Base-by-base conservation (phyloP, 2,113 vertebrate genomes). In the Acrocephalus arundinaceus region DNA sequence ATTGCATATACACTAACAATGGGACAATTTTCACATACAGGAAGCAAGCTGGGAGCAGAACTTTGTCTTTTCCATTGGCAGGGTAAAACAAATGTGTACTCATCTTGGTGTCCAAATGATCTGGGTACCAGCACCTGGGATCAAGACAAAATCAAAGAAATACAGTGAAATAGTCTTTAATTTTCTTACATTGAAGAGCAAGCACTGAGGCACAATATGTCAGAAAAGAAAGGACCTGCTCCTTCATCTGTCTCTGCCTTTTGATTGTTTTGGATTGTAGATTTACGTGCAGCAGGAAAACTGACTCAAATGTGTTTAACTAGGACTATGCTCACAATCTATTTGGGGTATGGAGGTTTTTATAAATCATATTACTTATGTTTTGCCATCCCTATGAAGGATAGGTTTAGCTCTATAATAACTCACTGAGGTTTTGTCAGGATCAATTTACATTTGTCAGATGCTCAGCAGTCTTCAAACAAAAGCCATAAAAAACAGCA, bases 401-500 rank as follows among this genome's bases (percentile, higher is more conserved):
- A 90, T 62, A 58, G 57, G 73, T 92, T 93, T 89, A 85, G 68
- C 66, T 87, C 57, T n/a, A 6, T 72, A 85, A 89, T 94, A 94
- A 94, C 7, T 93, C 73, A 84, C 7, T 41, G 79, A 80, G 49
- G n/a, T 92, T 97, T 96, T 89, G 72, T 92, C 79, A 92, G 73
- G 70, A 93, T 90, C 92, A 68, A 90, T 92, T 95, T 89, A 87
- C 61, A 46, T 95, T 90, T 94, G 85, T 96, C 93, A 90, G 83
- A 93, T 61, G 23, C 68, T 92, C 67, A 87, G 46, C 58, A 87
- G 84, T 85, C 83, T 93, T 93, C 89, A 90, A 63, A 89, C 63
- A 96, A 91, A 91, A 89, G 49, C 25, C 35, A 54, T 92, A 89
- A 96, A 96, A 75, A 87, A 39, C n/a, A 37, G 49, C 54, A 54